Base-by-base conservation (phyloP, 2,797 vertebrate genomes). In the Euthynnus affinis region DNA sequence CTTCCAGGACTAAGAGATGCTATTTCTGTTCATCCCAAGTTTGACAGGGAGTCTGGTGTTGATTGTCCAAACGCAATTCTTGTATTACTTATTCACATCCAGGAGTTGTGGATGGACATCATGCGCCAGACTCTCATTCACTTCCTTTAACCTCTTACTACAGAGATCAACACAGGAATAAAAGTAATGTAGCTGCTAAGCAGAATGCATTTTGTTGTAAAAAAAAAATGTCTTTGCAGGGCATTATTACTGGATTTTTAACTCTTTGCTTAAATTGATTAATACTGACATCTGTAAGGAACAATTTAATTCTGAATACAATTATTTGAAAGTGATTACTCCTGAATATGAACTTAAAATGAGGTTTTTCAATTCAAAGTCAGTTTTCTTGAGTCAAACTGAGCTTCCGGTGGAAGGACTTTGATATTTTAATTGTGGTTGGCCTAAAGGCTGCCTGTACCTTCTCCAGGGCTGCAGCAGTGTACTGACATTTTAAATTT, bases 31-130 rank as follows among this genome's bases (percentile, higher is more conserved):
- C 68, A 52, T 53, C 20, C 18, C 9, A 64, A 60, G 10, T 55
- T 61, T 80, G 61, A 84, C 85, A 81, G 94, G 78, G 89, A 89
- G 87, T 93, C 91, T 93, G 94, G 91, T 86, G 96, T 85, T 97
- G 97, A 97, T 97, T 97, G 97, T 97, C 97, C 97, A 96, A 97
- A 97, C 96, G 96, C 97, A 97, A 97, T 97, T 97, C 96, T 96
- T 97, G 96, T 92, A 77, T 92, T 87, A 58, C 61, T 90, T 90
- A 73, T 88, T 63, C 79, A 76, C 75, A 88, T 88, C 91, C 95
- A 96, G 96, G 97, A 97, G 96, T 97, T 97, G 96, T 94, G 96
- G 94, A 94, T 97, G 96, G 96, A 96, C 97, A 95, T 97, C 97
- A 93, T 88, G 93, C 96, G 84, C 94, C 93, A 87, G 92, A 67